Evolutionary conservation across 2,888 invertebrate genomes (phyloP).

Genomic region (Glyphotaelius pellucidus): DNA sequence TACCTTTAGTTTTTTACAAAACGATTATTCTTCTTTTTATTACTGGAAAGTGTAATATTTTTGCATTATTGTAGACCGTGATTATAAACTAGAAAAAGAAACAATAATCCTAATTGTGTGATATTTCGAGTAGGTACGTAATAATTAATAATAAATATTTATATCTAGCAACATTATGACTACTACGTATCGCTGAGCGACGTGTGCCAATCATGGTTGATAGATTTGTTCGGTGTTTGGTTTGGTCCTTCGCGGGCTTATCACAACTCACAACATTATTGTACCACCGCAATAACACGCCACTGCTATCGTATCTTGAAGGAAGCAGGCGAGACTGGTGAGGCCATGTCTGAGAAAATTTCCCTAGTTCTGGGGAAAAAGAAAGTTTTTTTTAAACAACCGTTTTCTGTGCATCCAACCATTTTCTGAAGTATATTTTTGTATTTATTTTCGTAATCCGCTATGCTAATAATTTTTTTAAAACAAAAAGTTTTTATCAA

Average conservation of each 20-base stretch:
- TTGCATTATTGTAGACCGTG: too few relatives aligned
- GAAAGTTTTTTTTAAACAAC: background rate
- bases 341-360: background rate
- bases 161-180: background rate
- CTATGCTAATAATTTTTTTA: background rate
- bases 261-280: too few relatives aligned
- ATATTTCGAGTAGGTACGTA: background rate
- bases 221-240: too few relatives aligned
- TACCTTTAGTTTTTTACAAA: too few relatives aligned
- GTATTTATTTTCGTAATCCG: too few relatives aligned
- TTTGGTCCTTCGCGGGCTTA: background rate
- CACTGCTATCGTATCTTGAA: background rate
- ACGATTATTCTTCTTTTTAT: too few relatives aligned
- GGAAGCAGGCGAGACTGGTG: background rate
- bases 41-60: too few relatives aligned
- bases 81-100: too few relatives aligned
- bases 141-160: background rate
- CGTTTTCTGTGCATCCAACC: background rate
- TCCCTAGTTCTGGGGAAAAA: background rate
- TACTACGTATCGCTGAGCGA: background rate
- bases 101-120: too few relatives aligned
- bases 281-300: background rate
- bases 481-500: background rate
- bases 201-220: background rate
- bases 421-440: too few relatives aligned